These are phyloP conservation scores for Bungarus multicinctus DNA, from an alignment of 2,113 vertebrate genomes.

Conservation along the genomic window DNA sequence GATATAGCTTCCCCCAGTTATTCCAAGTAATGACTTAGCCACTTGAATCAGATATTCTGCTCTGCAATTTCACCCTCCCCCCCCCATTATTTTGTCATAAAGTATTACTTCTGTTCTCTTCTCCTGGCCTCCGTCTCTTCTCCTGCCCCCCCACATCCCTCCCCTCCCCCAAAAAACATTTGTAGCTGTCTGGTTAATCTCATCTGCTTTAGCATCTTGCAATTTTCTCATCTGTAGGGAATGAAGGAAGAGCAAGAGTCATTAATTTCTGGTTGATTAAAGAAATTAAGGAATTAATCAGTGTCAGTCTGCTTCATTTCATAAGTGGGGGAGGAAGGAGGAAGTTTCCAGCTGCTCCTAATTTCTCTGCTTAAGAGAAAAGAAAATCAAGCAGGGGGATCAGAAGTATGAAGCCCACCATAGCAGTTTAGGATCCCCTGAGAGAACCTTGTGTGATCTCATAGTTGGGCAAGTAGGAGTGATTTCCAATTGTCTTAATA, in stretches of 20 bases:
- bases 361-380: neutral
- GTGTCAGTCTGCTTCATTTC: slow-evolving; percentile 18
- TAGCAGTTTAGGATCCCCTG: neutral
- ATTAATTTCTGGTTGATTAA: slow-evolving; percentile 24
- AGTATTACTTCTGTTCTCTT: neutral
- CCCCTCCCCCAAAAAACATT: neutral
- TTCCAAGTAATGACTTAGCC: neutral
- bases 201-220: neutral
- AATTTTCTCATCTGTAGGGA: slow-evolving; percentile 18
- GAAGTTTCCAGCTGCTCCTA: neutral
- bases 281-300: slow-evolving; percentile 26
- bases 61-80: neutral
- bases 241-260: slow-evolving; percentile 2
- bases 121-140: neutral
- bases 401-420: neutral
- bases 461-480: neutral
- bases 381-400: neutral
- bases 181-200: slow-evolving; percentile 7
- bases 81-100: neutral
- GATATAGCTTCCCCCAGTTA: neutral
- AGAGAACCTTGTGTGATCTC: neutral
- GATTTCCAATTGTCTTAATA: neutral
- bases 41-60: neutral
- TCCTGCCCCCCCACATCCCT: neutral
- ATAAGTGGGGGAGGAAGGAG: neutral